phyloP scores from a whole-genome alignment of 2,888 invertebrate species.

The Sicus ferrugineus region DNA sequence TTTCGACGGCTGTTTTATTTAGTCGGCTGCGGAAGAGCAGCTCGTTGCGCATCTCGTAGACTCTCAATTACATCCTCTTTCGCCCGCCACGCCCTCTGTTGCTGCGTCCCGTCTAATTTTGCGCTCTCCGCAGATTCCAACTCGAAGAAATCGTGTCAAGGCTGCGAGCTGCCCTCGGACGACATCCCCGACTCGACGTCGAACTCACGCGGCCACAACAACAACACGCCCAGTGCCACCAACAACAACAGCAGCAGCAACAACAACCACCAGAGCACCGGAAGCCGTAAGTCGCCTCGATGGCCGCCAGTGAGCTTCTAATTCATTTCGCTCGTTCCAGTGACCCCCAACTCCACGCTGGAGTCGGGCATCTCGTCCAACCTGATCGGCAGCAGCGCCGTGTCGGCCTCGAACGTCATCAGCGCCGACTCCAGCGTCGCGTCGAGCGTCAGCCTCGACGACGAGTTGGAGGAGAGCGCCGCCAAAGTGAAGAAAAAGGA shows the following conservation, averaged over 20 bases:
- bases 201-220: conserved; percentile 74
- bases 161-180: conserved; percentile 79
- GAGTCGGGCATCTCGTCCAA: conserved; percentile 66
- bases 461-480: conserved; percentile 62
- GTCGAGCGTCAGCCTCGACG: conserved; percentile 64
- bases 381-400: conserved; percentile 79
- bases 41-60: neutral
- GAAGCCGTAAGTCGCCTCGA: conserved; percentile 57
- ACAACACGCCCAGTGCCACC: conserved; percentile 82
- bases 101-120: neutral
- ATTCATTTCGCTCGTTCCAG: too few species aligned
- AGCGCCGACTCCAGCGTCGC: conserved; percentile 67
- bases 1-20: conserved; percentile 11
- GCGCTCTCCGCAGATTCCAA: conserved; percentile 61
- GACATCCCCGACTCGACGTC: conserved; percentile 76
- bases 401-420: conserved; percentile 65
- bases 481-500: conserved; percentile 65
- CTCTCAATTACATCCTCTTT: neutral
- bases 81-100: neutral
- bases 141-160: conserved; percentile 77
- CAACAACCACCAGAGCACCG: conserved; percentile 70
- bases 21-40: neutral
- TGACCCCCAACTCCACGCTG: conserved; percentile 64
- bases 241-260: too few species aligned
- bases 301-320: neutral